A percentile compares a stretch with the other conserved stretches of the same genome.
phyloP scores from a whole-genome alignment of 1,140 invertebrate genomes.

The Chrysoperla carnea region DNA sequence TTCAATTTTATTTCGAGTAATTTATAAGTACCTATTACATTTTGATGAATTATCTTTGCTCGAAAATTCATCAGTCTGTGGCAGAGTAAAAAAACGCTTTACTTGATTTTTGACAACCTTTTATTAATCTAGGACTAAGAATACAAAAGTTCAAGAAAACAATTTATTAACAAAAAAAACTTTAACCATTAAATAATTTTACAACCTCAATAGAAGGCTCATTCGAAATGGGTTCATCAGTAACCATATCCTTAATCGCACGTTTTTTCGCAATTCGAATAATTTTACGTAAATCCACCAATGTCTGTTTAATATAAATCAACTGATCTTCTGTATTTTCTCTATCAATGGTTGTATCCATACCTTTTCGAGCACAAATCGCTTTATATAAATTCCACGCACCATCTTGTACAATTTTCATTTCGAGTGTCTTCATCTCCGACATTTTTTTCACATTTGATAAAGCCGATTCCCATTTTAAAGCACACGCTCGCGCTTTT shows the following conservation, averaged over 20 bases:
- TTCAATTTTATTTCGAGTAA: too few species aligned
- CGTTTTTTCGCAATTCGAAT: constrained; percentile 1
- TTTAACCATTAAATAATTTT: background rate
- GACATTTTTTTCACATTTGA: constrained; percentile 16
- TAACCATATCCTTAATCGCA: too few species aligned
- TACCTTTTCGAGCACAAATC: constrained; percentile 19
- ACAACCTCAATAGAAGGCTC: background rate
- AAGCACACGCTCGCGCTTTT: constrained; percentile 11
- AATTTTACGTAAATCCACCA: constrained; percentile 14
- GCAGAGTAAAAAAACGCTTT: too few species aligned
- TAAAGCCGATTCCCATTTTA: constrained; percentile 21
- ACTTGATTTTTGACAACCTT: too few species aligned
- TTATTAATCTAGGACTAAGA: too few species aligned
- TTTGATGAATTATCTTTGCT: too few species aligned
- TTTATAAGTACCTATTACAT: too few species aligned
- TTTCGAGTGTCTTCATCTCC: constrained; percentile 17
- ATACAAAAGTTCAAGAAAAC: too few species aligned
- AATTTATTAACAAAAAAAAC: too few species aligned
- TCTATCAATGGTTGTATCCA: constrained; percentile 10
- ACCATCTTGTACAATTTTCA: constrained; percentile 10
- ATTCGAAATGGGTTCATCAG: constrained; percentile 1
- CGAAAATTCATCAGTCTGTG: too few species aligned
- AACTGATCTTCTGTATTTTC: constrained; percentile 22
- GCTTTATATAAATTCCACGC: constrained; percentile 26
- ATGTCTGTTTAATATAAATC: constrained; percentile 20